Evolutionary conservation across 2,797 vertebrate species (phyloP), one percentile per base, ranked within the genome.

Genomic region (Sebastes paucispinis): DNA sequence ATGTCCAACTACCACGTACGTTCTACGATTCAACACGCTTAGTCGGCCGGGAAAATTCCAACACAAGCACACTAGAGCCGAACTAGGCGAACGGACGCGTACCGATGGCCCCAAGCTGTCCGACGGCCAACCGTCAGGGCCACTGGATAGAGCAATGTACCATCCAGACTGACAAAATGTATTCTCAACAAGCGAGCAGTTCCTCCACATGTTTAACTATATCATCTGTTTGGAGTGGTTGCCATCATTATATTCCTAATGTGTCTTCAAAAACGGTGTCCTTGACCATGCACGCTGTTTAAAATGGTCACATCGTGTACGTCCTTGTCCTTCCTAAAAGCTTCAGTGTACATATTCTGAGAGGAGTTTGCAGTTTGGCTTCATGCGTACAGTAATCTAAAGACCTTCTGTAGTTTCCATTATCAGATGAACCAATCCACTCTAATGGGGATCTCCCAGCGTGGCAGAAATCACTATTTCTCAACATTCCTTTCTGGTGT

Each of bases 21-120:
- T 43, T 43, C 39, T 43, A 43, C 39, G 3, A 43, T 43, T 43
- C 14, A 43, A 43, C 39, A 43, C 39, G 5, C 7, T 47, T 0
- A 47, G 20, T 47, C 16, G 0, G 16, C 0, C 0, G 7, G 16
- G 0, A 39, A 39, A 5, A 39, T 5, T 14, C 36, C 12, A 1
- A 39, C 12, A 47, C 16, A 18, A 18, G 7, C 43, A 47, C 16
- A 18, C 43, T 47, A 47, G 43, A 47, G 7, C 43, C 16, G 43
- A 47, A 47, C 43, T 47, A 18, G 43, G 43, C 7, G 6, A 18
- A 47, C 43, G 43, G 43, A 47, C 43, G 43, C 0, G 1, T 47
- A 47, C 39, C 39, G 14, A 43, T 16, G 39, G 39, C 14, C 39
- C 14, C 43, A 18, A 47, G 8, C 43, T 18, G 1, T 47, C 39